Evolutionary conservation across 2,797 vertebrate genomes (phyloP), one percentile per base, ranked within the genome.

Genomic region (Chelon auratus): DNA sequence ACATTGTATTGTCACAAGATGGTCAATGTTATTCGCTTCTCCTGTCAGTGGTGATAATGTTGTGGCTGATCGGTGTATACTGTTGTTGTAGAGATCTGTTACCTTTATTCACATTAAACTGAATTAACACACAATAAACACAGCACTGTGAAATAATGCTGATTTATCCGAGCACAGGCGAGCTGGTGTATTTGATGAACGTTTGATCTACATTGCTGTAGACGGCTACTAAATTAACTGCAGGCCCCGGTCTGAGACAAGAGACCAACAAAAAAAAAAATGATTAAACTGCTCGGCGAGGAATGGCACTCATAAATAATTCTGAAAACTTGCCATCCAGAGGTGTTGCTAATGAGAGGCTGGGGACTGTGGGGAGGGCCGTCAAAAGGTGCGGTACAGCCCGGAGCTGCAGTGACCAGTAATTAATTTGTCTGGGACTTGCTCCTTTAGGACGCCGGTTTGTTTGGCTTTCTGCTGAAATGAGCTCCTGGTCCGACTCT

Each of bases 291-390:
- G 55, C 50, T 66, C 64, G 43, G 47, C 26, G 56, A 68, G 36
- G 17, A 71, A 47, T 39, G 45, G 26, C 9, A 22, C 77, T 73
- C 62, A 67, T 81, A 68, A 77, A 86, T 80, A 75, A 86, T 78
- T 62, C 40, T 45, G 47, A 83, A 62, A 63, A 80, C 64, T 67
- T 64, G 40, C 54, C 30, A 15, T 65, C 37, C 39, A 5, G 51
- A 47, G 64, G 74, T 63, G 72, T 33, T 62, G 69, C 68, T 85
- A 80, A 80, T 47, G 60, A 62, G 70, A 12, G 22, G 53, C 48
- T 58, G 47, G 75, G 75, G 73, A 79, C 68, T 69, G 60, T n/a
- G 68, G 58, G 48, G 43, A 58, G 50, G 47, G 69, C 55, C 63
- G 69, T 59, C 52, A 53, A 58, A 85, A 80, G 59, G 68, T 73